Base-by-base conservation (phyloP, 2,888 invertebrate genomes). In the Cyaniris semiargus region DNA sequence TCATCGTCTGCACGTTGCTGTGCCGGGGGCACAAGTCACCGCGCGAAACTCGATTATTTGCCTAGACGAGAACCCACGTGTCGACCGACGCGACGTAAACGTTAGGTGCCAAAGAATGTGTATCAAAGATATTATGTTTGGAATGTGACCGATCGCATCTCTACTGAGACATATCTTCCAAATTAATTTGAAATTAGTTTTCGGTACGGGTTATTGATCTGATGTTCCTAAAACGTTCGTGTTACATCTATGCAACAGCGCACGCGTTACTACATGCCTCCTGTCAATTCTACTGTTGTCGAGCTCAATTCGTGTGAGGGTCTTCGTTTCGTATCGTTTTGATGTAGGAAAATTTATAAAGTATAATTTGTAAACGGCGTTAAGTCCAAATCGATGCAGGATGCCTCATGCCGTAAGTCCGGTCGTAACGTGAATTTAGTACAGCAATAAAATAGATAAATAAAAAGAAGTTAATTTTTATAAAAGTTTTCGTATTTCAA, bases 31-130 rank as follows among this genome's bases (percentile, higher is more conserved):
- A 84, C 84, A 81, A 83, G 72, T 72, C 82, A 81, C 85, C 48
- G 87, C 84, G 88, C 89, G 87, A 86, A 84, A 84, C 83, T 83
- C 82, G 84, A 78, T 81, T 83, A 83, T 83, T 84, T 85, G 87
- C 84, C 85, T 84, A 83, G 82, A 84, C 85, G 86, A 27, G 44
- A 74, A 80, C 75, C 78, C 78, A 74, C 66, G 70, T 76, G 70
- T 71, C 78, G 75, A 86, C 86, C 86, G 86, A 84, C 86, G 85
- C 84, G 87, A 89, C 86, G 85, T 89, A 85, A 87, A 84, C 86
- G 88, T 91, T 91, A 91, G 92, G 93, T 94, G 94, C 94, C 94
- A 94, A 94, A 94, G 94, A 94, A 88, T 90, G 90, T 89, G 88
- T 92, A 94, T 93, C 93, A 93, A 94, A 93, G 94, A 91, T 88